Base-by-base conservation (phyloP, 2,797 vertebrate species). In the Sorex maritimensis region DNA sequence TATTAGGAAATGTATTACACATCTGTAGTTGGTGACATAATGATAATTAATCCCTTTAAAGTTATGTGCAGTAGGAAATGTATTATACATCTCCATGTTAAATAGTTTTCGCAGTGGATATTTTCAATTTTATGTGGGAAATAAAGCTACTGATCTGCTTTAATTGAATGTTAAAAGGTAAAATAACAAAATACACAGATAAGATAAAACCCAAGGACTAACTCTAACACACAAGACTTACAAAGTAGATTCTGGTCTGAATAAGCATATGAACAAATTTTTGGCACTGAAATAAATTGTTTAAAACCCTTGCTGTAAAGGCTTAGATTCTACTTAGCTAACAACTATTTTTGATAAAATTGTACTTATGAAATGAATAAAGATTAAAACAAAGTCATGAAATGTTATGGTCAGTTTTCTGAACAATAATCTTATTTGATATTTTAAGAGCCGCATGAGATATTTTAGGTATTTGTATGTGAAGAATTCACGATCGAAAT, bases 11-110 rank as follows among this genome's bases (percentile, higher is more conserved):
- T 49, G 1, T 3, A 26, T 81, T 87, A 71, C 38, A 71, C 3
- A 44, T 44, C 41, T 44, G 41, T 84, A 90, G 84, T 23, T 81
- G 19, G 38, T 80, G 44, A 58, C 23, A 69, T 38, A 86, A 74
- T 81, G 26, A 83, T 82, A 83, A 90, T 69, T 85, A 87, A 85
- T 88, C 3, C 38, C 77, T 82, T 80, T 65, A 44, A 86, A 77
- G 13, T 89, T 89, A 38, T 23, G 3, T 88, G 28, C 65, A 8
- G 49, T 61, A 89, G 11, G 30, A 63, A 85, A 81, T 52, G 0
- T 3, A 24, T 81, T 88, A 71, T 44, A 67, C 2, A 71, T 23
- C 21, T 91, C 41, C 71, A 2, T 87, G 72, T 74, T 52, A 92
- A 90, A 81, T 71, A 61, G 82, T 78, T 88, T 93, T 77, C 88